These are phyloP conservation scores for Chesias legatella DNA, from an alignment of 2,888 invertebrate species.

Conservation along the genomic window DNA sequence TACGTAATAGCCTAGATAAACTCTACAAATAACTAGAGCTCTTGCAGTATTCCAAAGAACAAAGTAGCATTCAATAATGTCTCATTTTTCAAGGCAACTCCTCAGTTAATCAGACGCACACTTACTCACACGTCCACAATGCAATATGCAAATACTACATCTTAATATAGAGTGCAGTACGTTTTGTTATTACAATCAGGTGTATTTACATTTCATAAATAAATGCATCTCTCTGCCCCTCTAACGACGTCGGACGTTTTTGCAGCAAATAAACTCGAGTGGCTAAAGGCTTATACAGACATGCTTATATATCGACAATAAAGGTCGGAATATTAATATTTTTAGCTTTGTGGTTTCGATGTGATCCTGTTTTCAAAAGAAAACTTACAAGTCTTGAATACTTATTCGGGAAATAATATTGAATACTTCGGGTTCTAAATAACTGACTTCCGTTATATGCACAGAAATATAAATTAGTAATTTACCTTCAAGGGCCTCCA, in stretches of 20 bases:
- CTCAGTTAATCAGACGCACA: constrained; percentile 16
- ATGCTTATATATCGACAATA: too few species aligned
- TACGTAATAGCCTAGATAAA: too few species aligned
- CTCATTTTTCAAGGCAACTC: constrained; percentile 20
- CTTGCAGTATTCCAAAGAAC: not conserved
- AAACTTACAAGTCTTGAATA: too few species aligned
- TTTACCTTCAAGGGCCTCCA: too few species aligned
- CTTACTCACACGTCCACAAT: constrained; percentile 26
- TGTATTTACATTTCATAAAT: constrained; percentile 81
- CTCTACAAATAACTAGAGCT: too few species aligned
- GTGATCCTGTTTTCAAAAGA: too few species aligned
- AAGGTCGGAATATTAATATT: too few species aligned
- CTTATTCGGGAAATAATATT: too few species aligned
- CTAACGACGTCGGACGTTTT: constrained; percentile 67
- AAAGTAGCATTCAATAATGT: not conserved
- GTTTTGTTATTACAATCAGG: constrained; percentile 81
- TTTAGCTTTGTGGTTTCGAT: too few species aligned
- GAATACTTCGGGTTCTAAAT: too few species aligned
- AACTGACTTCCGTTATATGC: too few species aligned
- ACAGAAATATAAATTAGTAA: too few species aligned
- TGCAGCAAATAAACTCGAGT: constrained; percentile 29
- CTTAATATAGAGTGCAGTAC: constrained; percentile 76
- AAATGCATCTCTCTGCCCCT: constrained; percentile 66
- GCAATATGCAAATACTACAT: constrained; percentile 78
- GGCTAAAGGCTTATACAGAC: constrained; percentile 24